A percentile compares a stretch with the other conserved stretches of the same genome.
Evolutionary conservation across 2,888 invertebrate genomes (phyloP).

Genomic region (Cephus nigrinus): DNA sequence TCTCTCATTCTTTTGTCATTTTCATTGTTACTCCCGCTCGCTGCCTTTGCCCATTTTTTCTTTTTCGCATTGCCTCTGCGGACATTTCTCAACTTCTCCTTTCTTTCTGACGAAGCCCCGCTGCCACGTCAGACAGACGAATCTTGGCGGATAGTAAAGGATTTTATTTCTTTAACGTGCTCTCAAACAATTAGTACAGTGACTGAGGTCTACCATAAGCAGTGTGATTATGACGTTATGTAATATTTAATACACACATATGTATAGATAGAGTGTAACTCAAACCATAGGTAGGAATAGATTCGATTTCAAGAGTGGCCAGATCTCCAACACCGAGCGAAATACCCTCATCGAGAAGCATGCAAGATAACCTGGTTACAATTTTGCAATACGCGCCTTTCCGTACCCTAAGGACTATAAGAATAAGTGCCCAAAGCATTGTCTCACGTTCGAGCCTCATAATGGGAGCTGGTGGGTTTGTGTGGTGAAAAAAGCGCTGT

Average conservation of each 20-base stretch:
- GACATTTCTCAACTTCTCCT: not conserved
- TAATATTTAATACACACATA: not conserved
- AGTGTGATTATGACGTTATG: not conserved
- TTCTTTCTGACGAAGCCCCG: not conserved
- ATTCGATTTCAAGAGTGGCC: slow-evolving; percentile 53
- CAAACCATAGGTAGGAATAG: not conserved
- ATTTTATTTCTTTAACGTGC: not conserved
- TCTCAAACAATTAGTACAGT: not conserved
- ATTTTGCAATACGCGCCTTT: not conserved
- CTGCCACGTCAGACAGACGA: not conserved
- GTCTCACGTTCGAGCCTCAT: not conserved
- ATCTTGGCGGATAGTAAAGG: not conserved
- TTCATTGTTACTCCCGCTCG: not conserved
- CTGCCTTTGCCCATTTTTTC: not conserved
- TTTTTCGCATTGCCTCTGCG: not conserved
- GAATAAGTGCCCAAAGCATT: not conserved
- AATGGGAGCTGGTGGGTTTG: not conserved
- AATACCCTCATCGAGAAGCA: slow-evolving; percentile 22
- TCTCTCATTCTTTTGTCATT: not conserved
- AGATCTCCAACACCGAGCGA: slow-evolving; percentile 60
- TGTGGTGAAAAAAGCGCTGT: not conserved
- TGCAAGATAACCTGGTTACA: slow-evolving; percentile 10
- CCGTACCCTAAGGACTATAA: not conserved
- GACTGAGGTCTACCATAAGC: not conserved
- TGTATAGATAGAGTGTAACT: not conserved